phyloP scores from a whole-genome alignment of 1,140 invertebrate species.

The Dinoponera quadriceps region DNA sequence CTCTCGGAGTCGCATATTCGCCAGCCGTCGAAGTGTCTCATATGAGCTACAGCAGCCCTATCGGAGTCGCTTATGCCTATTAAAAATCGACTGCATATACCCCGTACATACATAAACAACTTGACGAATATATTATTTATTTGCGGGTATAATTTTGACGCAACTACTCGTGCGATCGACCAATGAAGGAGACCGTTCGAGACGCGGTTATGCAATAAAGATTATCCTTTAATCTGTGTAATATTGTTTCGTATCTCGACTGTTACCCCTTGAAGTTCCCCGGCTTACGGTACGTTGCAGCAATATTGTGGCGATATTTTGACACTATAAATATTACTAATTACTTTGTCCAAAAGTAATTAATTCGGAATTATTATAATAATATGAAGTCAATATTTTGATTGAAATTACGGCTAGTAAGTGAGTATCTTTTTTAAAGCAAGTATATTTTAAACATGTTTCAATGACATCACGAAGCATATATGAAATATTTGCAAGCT shows the following conservation, averaged over 20 bases:
- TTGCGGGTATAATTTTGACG: not conserved
- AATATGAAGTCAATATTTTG: too few relatives aligned
- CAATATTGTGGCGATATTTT: too few relatives aligned
- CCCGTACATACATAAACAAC: not conserved
- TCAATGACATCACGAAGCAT: too few relatives aligned
- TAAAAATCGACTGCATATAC: slow-evolving; percentile 38
- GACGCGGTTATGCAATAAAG: slow-evolving; percentile 23
- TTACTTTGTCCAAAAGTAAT: too few relatives aligned
- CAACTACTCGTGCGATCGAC: not conserved
- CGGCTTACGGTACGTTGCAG: too few relatives aligned
- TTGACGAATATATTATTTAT: not conserved
- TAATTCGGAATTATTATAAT: too few relatives aligned
- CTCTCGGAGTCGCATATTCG: slow-evolving; percentile 86
- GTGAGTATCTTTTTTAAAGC: too few relatives aligned
- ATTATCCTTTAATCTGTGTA: not conserved
- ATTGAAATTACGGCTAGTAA: too few relatives aligned
- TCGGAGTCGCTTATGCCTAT: slow-evolving; percentile 85
- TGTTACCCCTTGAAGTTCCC: too few relatives aligned
- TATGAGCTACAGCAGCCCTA: slow-evolving; percentile 88
- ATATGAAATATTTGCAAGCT: too few relatives aligned
- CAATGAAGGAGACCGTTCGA: slow-evolving; percentile 3
- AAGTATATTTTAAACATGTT: too few relatives aligned
- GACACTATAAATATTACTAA: too few relatives aligned
- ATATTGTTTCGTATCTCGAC: not conserved
- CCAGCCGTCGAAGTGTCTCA: slow-evolving; percentile 89